Conservation (phyloP, 2,888 invertebrate genomes). For the Sarcophaga subvicina region DNA sequence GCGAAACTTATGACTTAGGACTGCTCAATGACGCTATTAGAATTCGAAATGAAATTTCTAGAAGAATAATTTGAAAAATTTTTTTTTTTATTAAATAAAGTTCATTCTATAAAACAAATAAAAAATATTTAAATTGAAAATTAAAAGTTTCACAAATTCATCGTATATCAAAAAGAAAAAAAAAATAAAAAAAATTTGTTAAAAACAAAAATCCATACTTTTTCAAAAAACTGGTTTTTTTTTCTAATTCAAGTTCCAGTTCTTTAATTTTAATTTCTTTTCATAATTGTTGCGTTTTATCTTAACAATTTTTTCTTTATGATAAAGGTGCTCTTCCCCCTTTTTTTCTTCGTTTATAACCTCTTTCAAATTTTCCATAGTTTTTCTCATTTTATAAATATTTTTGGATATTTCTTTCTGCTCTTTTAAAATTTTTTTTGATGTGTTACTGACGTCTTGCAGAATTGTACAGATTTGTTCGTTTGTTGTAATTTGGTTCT, state of each 20-base stretch:
- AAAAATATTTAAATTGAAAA: background rate
- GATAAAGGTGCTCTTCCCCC: background rate
- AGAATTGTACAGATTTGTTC: too few species aligned
- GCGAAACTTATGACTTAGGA: constrained; percentile 8
- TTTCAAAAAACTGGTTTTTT: too few species aligned
- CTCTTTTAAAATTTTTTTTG: constrained; percentile 5
- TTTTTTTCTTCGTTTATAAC: constrained; percentile 11
- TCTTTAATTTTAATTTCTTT: too few species aligned
- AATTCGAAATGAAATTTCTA: background rate
- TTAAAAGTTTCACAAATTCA: background rate
- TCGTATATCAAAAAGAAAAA: too few species aligned
- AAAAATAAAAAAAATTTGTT: too few species aligned
- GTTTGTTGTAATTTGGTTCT: constrained; percentile 2
- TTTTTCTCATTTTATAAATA: constrained; percentile 27
- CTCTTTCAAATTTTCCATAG: background rate
- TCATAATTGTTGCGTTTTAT: too few species aligned
- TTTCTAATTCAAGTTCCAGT: too few species aligned
- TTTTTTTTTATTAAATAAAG: background rate
- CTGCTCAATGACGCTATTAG: constrained; percentile 25
- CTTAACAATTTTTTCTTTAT: too few species aligned
- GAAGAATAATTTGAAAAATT: background rate
- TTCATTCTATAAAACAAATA: background rate
- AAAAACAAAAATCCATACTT: too few species aligned
- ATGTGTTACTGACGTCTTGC: background rate
- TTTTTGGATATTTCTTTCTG: constrained; percentile 18